These are phyloP conservation scores for Ferrisia virgata DNA, from an alignment of 2,888 invertebrate species.

Conservation along the genomic window DNA sequence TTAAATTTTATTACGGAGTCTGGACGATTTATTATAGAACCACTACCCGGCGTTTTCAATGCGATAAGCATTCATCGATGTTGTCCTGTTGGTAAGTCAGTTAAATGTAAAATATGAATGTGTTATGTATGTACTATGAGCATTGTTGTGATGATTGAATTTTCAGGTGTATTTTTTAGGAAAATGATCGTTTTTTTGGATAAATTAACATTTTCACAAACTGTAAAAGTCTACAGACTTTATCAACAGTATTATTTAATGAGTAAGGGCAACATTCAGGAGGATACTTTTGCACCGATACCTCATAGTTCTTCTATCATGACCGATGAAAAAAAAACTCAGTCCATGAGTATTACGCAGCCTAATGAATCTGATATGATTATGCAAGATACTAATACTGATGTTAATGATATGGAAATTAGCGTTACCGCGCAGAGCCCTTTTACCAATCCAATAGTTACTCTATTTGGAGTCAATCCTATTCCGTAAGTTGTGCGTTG, in stretches of 20 bases:
- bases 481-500: constrained; percentile 20
- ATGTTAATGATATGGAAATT: constrained; percentile 10
- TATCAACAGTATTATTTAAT: constrained; percentile 64
- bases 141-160: background rate
- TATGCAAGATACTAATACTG: background rate
- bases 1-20: constrained; percentile 64
- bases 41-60: constrained; percentile 51
- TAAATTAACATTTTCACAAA: constrained; percentile 78
- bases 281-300: background rate
- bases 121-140: no score
- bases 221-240: constrained; percentile 55
- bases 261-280: background rate
- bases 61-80: constrained; percentile 51
- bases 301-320: background rate
- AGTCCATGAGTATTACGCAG: background rate
- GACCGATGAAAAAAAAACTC: background rate
- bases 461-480: constrained; percentile 30
- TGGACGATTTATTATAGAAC: constrained; percentile 65
- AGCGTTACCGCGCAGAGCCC: constrained; percentile 31
- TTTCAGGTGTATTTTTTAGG: constrained; percentile 64
- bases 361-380: background rate
- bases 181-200: constrained; percentile 78
- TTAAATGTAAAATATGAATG: background rate
- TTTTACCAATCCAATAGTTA: constrained; percentile 34
- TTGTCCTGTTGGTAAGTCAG: constrained; percentile 59